phyloP scores from a whole-genome alignment of 2,888 invertebrate genomes.

The Lomographa bimaculata region DNA sequence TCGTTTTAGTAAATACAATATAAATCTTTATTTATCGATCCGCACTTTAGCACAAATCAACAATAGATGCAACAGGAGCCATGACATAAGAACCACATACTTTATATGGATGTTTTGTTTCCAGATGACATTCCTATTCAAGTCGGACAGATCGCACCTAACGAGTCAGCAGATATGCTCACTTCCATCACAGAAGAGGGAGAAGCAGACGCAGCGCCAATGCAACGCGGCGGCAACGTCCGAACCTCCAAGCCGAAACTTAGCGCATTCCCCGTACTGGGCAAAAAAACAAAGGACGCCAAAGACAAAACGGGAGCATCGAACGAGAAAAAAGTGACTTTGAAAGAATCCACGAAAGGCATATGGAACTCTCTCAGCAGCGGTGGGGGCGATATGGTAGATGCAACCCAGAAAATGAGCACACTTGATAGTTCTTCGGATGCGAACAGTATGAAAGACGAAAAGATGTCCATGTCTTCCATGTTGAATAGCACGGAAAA shows the following conservation, averaged over 20 bases:
- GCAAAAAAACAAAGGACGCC: slow-evolving; percentile 84
- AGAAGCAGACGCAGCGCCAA: slow-evolving; percentile 76
- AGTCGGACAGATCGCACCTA: slow-evolving; percentile 85
- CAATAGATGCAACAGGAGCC: background rate
- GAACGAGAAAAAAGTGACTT: slow-evolving; percentile 70
- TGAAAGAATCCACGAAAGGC: slow-evolving; percentile 75
- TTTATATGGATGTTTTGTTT: slow-evolving; percentile 4
- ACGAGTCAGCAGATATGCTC: slow-evolving; percentile 83
- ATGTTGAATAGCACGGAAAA: slow-evolving; percentile 67
- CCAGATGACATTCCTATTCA: slow-evolving; percentile 96
- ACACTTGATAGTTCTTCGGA: slow-evolving; percentile 56
- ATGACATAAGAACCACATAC: background rate
- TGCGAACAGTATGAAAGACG: slow-evolving; percentile 75
- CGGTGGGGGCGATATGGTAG: slow-evolving; percentile 76
- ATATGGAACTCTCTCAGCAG: slow-evolving; percentile 74
- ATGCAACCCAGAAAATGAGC: slow-evolving; percentile 71
- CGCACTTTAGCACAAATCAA: slow-evolving; percentile 2
- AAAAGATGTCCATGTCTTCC: slow-evolving; percentile 72
- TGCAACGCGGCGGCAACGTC: slow-evolving; percentile 76
- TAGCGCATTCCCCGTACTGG: slow-evolving; percentile 84
- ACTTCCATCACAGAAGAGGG: slow-evolving; percentile 88
- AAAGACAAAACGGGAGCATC: slow-evolving; percentile 69
- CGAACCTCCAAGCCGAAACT: slow-evolving; percentile 85
- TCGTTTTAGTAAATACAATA: no score
- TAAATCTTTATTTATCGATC: no score